Evolutionary conservation across 2,888 invertebrate species (phyloP).

Genomic region (Lepidocyrtoides sp.): DNA sequence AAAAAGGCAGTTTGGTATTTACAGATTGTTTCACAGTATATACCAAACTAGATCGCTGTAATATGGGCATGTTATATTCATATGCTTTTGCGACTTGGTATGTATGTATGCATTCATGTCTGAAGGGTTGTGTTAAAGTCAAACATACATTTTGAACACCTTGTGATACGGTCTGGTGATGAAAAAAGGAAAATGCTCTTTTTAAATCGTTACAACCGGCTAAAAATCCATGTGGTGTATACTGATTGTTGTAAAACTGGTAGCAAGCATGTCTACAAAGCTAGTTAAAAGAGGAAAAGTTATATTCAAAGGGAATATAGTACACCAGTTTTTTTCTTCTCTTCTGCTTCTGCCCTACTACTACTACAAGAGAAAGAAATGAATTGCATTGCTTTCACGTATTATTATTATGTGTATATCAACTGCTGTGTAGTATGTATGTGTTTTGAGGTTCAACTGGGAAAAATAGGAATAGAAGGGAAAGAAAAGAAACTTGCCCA

Average conservation of each 20-base stretch:
- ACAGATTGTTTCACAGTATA: not conserved
- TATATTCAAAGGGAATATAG: not conserved
- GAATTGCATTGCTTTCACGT: constrained; percentile 39
- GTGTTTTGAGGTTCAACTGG: constrained; percentile 64
- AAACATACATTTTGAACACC: constrained; percentile 42
- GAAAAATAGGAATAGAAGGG: constrained; percentile 84
- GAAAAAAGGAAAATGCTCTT: constrained; percentile 55
- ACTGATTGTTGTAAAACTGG: constrained; percentile 32
- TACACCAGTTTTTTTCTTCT: not conserved
- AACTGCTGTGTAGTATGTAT: constrained; percentile 46
- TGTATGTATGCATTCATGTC: not conserved
- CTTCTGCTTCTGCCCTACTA: not conserved
- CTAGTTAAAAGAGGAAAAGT: constrained; percentile 1
- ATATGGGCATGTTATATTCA: not conserved
- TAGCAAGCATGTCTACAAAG: constrained; percentile 13
- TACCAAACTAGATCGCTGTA: no score
- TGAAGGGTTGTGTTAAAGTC: constrained; percentile 4
- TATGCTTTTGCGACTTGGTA: not conserved
- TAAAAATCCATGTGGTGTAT: constrained; percentile 45
- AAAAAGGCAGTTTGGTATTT: constrained; percentile 23
- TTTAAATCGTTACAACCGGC: constrained; percentile 57
- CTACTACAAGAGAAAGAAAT: not conserved
- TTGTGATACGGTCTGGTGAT: constrained; percentile 41
- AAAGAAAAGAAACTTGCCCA: constrained; percentile 85
- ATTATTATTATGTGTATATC: constrained; percentile 46